Conservation (phyloP, 2,797 vertebrate species). For the Pseudomugil tenellus region DNA sequence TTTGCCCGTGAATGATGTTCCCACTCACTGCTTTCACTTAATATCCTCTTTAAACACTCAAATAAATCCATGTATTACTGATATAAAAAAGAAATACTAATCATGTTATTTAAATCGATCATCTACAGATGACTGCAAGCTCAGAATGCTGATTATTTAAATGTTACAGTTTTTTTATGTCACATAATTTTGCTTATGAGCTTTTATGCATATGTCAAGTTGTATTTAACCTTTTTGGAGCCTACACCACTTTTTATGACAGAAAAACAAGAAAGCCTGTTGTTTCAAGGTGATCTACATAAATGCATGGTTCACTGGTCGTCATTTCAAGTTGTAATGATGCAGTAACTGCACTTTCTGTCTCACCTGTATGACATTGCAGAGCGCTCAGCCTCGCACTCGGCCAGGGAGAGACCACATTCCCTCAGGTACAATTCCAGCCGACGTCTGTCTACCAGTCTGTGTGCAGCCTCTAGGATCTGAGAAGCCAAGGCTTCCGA, state of each 20-base stretch:
- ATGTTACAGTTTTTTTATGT: neutral
- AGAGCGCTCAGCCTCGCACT: conserved; percentile 73
- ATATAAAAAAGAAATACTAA: conserved; percentile 30
- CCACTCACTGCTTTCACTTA: conserved; percentile 19
- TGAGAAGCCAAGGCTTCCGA: conserved; percentile 76
- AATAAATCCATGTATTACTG: conserved; percentile 7
- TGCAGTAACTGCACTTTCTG: neutral
- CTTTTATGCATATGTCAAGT: neutral
- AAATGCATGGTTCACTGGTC: neutral
- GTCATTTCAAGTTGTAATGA: neutral
- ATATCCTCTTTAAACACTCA: conserved; percentile 27
- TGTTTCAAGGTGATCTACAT: neutral
- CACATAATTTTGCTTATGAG: neutral
- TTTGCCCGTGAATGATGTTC: conserved; percentile 26
- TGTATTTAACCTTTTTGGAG: neutral
- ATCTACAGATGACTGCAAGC: conserved; percentile 13
- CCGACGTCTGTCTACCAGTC: conserved; percentile 78
- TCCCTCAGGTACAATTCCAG: conserved; percentile 83
- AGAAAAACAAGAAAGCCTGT: neutral
- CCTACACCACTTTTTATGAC: neutral
- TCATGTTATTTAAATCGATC: conserved; percentile 33
- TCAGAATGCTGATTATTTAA: neutral
- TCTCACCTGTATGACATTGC: conserved; percentile 86
- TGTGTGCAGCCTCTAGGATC: conserved; percentile 80
- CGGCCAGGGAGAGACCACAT: conserved; percentile 75